Evolutionary conservation across 2,888 invertebrate genomes (phyloP).

Genomic region (Pristionchus mayeri): DNA sequence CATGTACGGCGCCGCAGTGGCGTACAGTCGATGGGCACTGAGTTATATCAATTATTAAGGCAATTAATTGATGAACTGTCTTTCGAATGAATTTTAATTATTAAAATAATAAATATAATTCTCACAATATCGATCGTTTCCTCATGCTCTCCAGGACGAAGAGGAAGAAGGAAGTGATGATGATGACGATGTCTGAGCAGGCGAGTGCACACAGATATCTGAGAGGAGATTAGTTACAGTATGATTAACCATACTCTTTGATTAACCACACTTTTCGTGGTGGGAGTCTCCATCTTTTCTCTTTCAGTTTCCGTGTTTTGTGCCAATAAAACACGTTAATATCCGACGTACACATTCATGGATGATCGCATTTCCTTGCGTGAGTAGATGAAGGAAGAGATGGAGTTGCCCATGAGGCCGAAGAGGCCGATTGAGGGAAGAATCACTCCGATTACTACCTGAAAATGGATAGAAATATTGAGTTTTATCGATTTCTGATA

Average conservation of each 20-base stretch:
- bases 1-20: slow-evolving; percentile 69
- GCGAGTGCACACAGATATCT: slow-evolving; percentile 72
- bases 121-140: slow-evolving; percentile 59
- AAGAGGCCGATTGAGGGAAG: slow-evolving; percentile 72
- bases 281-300: no score
- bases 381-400: slow-evolving; percentile 73
- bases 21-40: slow-evolving; percentile 66
- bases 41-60: background rate
- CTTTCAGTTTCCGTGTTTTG: no score
- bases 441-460: slow-evolving; percentile 72
- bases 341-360: slow-evolving; percentile 67
- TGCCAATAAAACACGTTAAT: no score
- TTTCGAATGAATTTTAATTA: no score
- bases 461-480: slow-evolving; percentile 44
- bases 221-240: slow-evolving; percentile 21
- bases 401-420: slow-evolving; percentile 71
- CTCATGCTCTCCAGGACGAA: slow-evolving; percentile 73
- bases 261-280: no score
- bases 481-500: background rate
- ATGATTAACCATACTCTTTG: no score
- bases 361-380: slow-evolving; percentile 71
- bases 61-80: no score
- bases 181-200: slow-evolving; percentile 67
- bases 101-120: background rate
- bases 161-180: slow-evolving; percentile 72